Conservation (phyloP, 2,888 invertebrate species). For the Embidobia sp. region DNA sequence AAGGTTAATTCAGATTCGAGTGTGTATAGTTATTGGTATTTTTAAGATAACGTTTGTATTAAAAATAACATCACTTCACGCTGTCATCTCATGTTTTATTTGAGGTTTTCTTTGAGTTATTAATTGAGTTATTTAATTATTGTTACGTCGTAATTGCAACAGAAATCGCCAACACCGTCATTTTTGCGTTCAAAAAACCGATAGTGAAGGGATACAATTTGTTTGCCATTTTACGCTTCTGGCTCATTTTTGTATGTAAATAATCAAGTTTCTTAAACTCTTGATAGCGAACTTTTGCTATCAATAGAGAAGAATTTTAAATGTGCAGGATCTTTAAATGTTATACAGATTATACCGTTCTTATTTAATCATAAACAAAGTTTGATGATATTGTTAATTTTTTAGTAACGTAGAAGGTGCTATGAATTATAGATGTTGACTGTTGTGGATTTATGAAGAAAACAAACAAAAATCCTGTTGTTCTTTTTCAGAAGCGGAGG, state of each 20-base stretch:
- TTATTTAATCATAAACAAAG: slow-evolving; percentile 26
- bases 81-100: no score
- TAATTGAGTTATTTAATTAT: neutral
- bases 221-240: neutral
- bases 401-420: slow-evolving; percentile 38
- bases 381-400: slow-evolving; percentile 46
- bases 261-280: no score
- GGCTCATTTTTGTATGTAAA: no score
- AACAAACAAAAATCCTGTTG: slow-evolving; percentile 13
- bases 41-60: no score
- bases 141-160: slow-evolving; percentile 20
- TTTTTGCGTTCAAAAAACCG: neutral
- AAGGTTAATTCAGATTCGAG: no score
- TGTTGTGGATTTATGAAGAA: slow-evolving; percentile 44
- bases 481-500: slow-evolving; percentile 25
- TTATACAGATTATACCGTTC: slow-evolving; percentile 17
- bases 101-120: no score
- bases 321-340: slow-evolving; percentile 11
- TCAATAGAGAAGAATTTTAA: neutral
- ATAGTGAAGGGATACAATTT: neutral
- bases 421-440: slow-evolving; percentile 48
- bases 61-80: no score
- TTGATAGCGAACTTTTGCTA: neutral
- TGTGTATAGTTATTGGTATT: no score
- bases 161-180: neutral